A percentile compares a stretch with the other conserved stretches of the same genome.
phyloP scores from a whole-genome alignment of 1,140 invertebrate species.

The Hyles vespertilio region DNA sequence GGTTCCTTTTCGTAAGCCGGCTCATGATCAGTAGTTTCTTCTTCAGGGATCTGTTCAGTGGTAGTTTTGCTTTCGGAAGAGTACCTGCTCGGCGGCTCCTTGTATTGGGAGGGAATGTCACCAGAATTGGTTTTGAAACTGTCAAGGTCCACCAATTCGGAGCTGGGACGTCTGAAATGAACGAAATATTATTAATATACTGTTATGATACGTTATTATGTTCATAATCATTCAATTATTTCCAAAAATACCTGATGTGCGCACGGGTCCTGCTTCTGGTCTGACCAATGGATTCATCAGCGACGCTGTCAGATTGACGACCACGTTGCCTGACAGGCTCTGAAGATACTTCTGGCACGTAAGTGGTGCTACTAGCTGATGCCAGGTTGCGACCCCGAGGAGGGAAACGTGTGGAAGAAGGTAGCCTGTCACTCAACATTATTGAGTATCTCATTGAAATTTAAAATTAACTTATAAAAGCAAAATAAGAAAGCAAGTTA shows the following conservation, averaged over 20 bases:
- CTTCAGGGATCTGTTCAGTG: constrained; percentile 42
- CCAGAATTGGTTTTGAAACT: constrained; percentile 85
- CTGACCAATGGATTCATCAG: constrained; percentile 68
- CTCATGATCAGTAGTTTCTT: constrained; percentile 25
- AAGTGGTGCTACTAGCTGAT: constrained; percentile 51
- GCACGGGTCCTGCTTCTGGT: constrained; percentile 67
- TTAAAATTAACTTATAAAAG: background rate
- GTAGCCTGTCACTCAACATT: constrained; percentile 76
- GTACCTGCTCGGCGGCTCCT: constrained; percentile 61
- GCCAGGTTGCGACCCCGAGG: constrained; percentile 80
- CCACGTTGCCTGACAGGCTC: constrained; percentile 69
- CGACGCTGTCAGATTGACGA: constrained; percentile 65
- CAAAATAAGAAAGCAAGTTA: constrained; percentile 23
- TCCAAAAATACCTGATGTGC: constrained; percentile 61
- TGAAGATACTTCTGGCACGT: constrained; percentile 51
- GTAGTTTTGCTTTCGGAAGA: constrained; percentile 59
- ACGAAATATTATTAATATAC: background rate
- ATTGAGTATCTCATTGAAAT: constrained; percentile 11
- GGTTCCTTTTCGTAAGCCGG: constrained; percentile 40
- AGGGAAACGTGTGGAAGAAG: constrained; percentile 86
- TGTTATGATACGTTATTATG: background rate
- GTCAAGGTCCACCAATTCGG: constrained; percentile 86
- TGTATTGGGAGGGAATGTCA: constrained; percentile 66
- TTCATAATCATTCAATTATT: background rate
- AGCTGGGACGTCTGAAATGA: constrained; percentile 78